A percentile compares a stretch with the other conserved stretches of the same genome.
phyloP scores from a whole-genome alignment of 2,113 vertebrate species.

The Sminthopsis crassicaudata region DNA sequence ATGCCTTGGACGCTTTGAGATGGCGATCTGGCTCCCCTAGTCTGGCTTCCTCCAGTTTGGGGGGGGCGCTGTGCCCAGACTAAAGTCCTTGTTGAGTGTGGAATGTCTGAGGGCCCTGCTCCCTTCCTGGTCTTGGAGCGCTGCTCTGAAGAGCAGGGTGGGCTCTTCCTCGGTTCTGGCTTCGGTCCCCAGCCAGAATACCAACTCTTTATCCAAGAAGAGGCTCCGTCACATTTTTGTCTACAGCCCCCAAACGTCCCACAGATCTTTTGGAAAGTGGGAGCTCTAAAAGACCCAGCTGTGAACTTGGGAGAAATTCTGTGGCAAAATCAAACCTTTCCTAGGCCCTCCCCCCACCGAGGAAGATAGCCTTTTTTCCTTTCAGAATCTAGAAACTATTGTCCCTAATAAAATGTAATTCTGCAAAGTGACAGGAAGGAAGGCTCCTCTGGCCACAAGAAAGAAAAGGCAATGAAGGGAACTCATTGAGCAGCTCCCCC shows the following conservation, averaged over 20 bases:
- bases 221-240: not conserved
- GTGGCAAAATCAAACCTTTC: too few species aligned
- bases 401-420: too few species aligned
- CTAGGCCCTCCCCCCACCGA: not conserved
- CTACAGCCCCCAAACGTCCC: not conserved
- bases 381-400: too few species aligned
- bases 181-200: not conserved
- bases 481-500: too few species aligned
- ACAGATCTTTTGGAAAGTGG: too few species aligned
- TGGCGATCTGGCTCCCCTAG: too few species aligned
- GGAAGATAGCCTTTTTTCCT: not conserved
- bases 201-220: not conserved
- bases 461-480: not conserved
- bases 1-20: too few species aligned
- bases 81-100: too few species aligned
- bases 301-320: not conserved
- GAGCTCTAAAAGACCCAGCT: not conserved
- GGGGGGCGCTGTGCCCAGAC: too few species aligned
- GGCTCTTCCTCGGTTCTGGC: not conserved
- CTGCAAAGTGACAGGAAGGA: not conserved
- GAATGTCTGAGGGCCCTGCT: too few species aligned
- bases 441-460: too few species aligned
- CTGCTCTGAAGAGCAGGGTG: not conserved
- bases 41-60: too few species aligned
- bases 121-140: not conserved